phyloP scores from a whole-genome alignment of 30 jellyfish, hydroid and myxozoan genomes.

The Cassiopea andromeda region DNA sequence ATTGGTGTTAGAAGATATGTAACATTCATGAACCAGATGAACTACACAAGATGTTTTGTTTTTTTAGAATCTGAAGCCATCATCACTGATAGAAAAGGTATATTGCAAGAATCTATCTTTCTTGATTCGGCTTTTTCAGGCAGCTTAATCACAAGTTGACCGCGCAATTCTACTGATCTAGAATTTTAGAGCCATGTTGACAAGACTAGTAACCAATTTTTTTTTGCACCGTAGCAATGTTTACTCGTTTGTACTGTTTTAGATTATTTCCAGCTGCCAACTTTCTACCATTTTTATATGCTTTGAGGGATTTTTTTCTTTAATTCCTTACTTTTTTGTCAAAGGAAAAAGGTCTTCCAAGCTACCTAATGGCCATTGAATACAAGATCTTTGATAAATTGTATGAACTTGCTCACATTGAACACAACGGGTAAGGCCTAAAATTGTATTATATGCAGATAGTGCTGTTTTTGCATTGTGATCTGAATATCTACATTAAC shows the following conservation, averaged over 20 bases:
- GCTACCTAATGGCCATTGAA: slow-evolving; percentile 94
- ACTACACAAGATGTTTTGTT: background rate
- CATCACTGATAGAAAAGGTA: slow-evolving; percentile 64
- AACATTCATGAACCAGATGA: too few species aligned
- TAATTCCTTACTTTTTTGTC: background rate
- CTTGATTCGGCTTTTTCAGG: background rate
- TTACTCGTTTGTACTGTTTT: too few species aligned
- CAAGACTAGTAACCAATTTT: too few species aligned
- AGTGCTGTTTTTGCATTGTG: background rate
- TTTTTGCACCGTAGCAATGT: too few species aligned
- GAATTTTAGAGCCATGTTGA: too few species aligned
- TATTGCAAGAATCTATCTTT: background rate
- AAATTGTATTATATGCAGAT: background rate
- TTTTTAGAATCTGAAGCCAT: slow-evolving; percentile 59
- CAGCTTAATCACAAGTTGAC: too few species aligned
- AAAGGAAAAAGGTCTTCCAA: slow-evolving; percentile 90
- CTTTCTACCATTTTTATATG: background rate
- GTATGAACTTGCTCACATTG: slow-evolving; percentile 90
- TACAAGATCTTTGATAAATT: slow-evolving; percentile 89
- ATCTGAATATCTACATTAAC: too few species aligned
- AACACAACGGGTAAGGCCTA: slow-evolving; percentile 78
- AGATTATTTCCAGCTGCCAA: background rate
- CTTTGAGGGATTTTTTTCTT: background rate
- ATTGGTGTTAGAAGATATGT: too few species aligned
- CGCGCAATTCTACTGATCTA: too few species aligned